Percentiles rank a stretch among this genome's conserved stretches.
Evolutionary conservation across 2,797 vertebrate species (phyloP).

Genomic region (Tangara arthus): DNA sequence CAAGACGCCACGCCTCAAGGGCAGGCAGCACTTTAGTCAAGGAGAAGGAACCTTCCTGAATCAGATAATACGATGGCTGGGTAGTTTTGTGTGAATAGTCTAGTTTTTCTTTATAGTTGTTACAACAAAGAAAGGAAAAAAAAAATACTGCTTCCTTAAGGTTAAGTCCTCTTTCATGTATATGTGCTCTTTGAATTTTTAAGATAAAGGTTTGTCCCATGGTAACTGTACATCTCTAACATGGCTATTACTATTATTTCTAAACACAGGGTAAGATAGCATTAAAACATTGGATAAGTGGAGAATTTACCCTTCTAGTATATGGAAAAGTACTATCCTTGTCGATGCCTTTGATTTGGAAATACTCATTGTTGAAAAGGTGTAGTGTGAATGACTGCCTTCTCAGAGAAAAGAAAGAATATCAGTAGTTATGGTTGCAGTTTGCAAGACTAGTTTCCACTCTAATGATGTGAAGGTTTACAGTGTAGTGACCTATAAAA

Average conservation of each 20-base stretch:
- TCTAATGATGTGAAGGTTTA: conserved; percentile 54
- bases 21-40: neutral
- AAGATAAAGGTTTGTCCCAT: neutral
- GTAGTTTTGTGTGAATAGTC: neutral
- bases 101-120: neutral
- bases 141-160: neutral
- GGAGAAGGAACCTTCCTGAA: neutral
- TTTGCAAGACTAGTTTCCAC: conserved; percentile 26
- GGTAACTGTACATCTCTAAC: neutral
- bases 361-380: neutral
- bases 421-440: neutral
- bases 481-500: conserved; percentile 59
- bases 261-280: neutral
- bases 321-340: neutral
- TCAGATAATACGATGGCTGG: neutral
- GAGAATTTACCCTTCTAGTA: neutral
- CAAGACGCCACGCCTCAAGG: too few relatives aligned
- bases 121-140: neutral
- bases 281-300: neutral
- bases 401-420: neutral
- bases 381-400: neutral
- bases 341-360: neutral
- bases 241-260: neutral
- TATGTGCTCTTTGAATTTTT: neutral
- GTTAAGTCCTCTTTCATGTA: neutral